Percentiles rank a stretch among this genome's conserved stretches.
Evolutionary conservation across 2,888 invertebrate species (phyloP).

Genomic region (Papilio elwesi): DNA sequence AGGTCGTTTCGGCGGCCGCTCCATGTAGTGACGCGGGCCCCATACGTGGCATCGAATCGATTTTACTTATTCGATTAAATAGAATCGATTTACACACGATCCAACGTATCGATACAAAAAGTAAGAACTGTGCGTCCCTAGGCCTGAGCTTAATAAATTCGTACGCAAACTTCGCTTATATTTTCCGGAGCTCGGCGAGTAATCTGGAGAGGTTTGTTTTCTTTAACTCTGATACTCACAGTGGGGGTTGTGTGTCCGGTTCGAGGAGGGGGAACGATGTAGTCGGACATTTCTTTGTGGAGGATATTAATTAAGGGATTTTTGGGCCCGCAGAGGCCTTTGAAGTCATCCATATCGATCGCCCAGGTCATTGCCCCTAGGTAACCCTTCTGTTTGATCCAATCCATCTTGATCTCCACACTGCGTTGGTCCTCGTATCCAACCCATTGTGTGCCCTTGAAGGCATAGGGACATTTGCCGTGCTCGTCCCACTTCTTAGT

Average conservation of each 20-base stretch:
- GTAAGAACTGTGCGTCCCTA: too few species aligned
- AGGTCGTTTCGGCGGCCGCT: too few species aligned
- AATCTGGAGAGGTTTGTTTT: constrained; percentile 30
- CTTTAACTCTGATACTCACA: constrained; percentile 72
- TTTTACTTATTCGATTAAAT: too few species aligned
- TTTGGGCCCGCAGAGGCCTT: constrained; percentile 90
- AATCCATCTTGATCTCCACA: constrained; percentile 95
- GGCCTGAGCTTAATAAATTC: constrained; percentile 29
- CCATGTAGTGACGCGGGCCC: too few species aligned
- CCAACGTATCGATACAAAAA: too few species aligned
- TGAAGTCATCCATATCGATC: constrained; percentile 96
- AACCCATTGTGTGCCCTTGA: constrained; percentile 95
- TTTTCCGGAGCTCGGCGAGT: constrained; percentile 23
- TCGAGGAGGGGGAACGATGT: constrained; percentile 87
- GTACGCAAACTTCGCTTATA: constrained; percentile 16
- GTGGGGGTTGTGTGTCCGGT: constrained; percentile 86
- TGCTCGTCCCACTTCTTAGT: constrained; percentile 92
- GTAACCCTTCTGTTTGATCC: constrained; percentile 90
- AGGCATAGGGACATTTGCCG: constrained; percentile 93
- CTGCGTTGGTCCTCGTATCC: constrained; percentile 94
- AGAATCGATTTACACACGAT: too few species aligned
- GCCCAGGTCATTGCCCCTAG: constrained; percentile 97
- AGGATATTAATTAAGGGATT: constrained; percentile 90
- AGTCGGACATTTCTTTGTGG: constrained; percentile 88
- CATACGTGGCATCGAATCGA: too few species aligned